Evolutionary conservation across 2,113 vertebrate genomes (phyloP).

Genomic region (Hemiprocne comata): DNA sequence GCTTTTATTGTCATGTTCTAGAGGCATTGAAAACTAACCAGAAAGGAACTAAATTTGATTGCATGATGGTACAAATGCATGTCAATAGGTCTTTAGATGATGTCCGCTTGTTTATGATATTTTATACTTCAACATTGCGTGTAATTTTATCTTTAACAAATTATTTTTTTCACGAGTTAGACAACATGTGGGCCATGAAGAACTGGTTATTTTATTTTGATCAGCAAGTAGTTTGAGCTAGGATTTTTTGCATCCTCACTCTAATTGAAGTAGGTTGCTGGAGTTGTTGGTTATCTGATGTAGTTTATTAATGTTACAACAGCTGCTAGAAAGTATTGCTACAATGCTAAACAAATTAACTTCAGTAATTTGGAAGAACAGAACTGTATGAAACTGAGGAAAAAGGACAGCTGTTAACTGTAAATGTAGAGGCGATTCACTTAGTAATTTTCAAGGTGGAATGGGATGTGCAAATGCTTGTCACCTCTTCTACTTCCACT

Average conservation of each 20-base stretch:
- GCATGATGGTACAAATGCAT: not conserved
- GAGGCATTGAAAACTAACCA: not conserved
- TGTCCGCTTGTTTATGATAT: not conserved
- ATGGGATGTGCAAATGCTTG: not conserved
- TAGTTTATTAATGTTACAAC: not conserved
- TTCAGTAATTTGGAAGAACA: not conserved
- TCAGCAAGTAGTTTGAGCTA: not conserved
- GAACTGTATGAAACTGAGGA: not conserved
- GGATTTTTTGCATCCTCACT: not conserved
- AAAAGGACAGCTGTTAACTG: constrained; percentile 4
- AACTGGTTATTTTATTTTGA: not conserved
- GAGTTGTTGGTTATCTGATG: not conserved
- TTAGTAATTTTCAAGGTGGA: not conserved
- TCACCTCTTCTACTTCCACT: not conserved
- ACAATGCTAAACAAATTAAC: constrained; percentile 12
- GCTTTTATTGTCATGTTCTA: not conserved
- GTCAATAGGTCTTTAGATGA: not conserved
- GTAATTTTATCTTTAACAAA: not conserved
- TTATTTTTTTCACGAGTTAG: not conserved
- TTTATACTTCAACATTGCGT: not conserved
- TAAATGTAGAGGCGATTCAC: not conserved
- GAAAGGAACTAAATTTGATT: not conserved
- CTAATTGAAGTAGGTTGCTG: not conserved
- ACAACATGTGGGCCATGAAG: not conserved
- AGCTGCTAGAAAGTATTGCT: constrained; percentile 38